phyloP scores from a whole-genome alignment of 2,888 invertebrate species.

The Sesamia inferens region DNA sequence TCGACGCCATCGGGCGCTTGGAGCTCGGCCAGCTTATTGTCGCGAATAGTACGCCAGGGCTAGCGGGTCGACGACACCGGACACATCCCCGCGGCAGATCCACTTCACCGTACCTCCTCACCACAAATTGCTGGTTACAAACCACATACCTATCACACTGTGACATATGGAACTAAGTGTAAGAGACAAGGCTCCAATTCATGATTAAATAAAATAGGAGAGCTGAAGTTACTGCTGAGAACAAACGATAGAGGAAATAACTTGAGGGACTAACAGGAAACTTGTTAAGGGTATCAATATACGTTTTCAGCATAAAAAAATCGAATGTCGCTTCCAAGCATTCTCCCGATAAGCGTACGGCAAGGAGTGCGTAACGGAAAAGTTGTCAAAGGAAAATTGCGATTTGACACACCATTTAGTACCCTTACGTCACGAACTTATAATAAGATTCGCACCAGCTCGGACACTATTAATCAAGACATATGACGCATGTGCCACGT shows the following conservation, averaged over 20 bases:
- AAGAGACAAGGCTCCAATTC: constrained; percentile 5
- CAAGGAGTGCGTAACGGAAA: constrained; percentile 55
- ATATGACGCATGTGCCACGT: constrained; percentile 61
- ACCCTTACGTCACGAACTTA: constrained; percentile 65
- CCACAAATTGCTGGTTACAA: constrained; percentile 29
- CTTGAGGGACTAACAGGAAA: constrained; percentile 29
- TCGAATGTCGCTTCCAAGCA: constrained; percentile 38
- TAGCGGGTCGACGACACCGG: constrained; percentile 71
- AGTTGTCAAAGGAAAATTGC: constrained; percentile 64
- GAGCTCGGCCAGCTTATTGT: constrained; percentile 80
- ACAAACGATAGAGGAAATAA: constrained; percentile 29
- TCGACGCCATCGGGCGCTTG: constrained; percentile 79
- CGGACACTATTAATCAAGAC: constrained; percentile 63
- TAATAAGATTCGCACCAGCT: constrained; percentile 61
- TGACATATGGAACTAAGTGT: constrained; percentile 29
- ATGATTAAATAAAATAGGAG: constrained; percentile 40
- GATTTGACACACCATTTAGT: constrained; percentile 61
- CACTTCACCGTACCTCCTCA: constrained; percentile 33
- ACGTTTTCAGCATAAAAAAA: constrained; percentile 40
- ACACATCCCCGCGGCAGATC: constrained; percentile 45
- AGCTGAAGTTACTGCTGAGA: constrained; percentile 7
- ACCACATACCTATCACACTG: constrained; percentile 28
- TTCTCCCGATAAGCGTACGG: constrained; percentile 25
- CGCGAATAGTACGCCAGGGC: constrained; percentile 77
- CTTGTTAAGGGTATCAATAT: constrained; percentile 29